Evolutionary conservation across 2,888 invertebrate species (phyloP).

Genomic region (Drosophila putrida): DNA sequence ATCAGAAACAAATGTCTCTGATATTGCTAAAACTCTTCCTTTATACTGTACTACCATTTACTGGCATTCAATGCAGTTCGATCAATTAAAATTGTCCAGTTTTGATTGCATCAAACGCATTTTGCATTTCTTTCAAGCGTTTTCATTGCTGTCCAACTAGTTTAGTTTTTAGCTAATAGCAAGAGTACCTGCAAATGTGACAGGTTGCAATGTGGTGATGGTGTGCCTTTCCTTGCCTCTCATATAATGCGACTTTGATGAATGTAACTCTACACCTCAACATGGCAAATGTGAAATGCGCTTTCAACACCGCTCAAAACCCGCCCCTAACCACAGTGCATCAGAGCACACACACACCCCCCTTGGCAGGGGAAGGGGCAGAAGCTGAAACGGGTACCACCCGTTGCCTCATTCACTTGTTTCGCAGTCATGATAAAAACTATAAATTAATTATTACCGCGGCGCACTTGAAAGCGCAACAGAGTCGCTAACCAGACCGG

Average conservation of each 20-base stretch:
- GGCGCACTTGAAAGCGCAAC: constrained; percentile 81
- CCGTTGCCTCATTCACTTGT: constrained; percentile 65
- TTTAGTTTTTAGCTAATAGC: no score
- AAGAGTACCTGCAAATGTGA: background rate
- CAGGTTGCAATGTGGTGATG: constrained; percentile 8
- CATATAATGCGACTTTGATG: background rate
- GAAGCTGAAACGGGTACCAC: constrained; percentile 13
- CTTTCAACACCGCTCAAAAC: constrained; percentile 9
- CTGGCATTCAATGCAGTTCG: background rate
- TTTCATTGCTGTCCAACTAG: background rate
- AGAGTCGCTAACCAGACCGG: constrained; percentile 41
- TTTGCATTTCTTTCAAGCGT: background rate
- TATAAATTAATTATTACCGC: constrained; percentile 85
- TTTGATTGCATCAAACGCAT: background rate
- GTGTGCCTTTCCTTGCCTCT: background rate
- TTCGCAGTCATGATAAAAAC: constrained; percentile 81
- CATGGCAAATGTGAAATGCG: constrained; percentile 47
- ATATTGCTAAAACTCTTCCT: background rate
- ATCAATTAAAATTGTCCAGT: background rate
- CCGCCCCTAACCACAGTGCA: constrained; percentile 41
- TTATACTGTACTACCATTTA: background rate
- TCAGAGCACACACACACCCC: background rate
- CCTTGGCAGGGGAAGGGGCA: background rate
- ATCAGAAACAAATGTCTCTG: no score
- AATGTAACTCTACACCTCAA: constrained; percentile 73